phyloP scores from a whole-genome alignment of 2,888 invertebrate genomes.

The Lochmaea capreae region DNA sequence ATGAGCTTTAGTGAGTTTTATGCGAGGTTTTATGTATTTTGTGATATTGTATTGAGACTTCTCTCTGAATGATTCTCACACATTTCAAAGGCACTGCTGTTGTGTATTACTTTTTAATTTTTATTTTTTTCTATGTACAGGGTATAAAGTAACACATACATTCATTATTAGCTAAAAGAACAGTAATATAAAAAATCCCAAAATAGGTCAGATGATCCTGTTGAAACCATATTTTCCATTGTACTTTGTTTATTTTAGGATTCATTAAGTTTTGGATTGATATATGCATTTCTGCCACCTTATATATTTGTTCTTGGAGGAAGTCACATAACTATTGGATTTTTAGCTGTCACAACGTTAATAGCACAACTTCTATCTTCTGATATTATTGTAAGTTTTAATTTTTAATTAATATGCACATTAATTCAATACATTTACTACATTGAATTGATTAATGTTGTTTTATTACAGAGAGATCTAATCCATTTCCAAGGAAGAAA shows the following conservation, averaged over 20 bases:
- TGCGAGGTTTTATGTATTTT: too few species aligned
- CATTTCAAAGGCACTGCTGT: too few species aligned
- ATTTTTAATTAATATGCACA: background rate
- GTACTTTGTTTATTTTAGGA: conserved; percentile 41
- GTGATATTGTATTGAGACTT: too few species aligned
- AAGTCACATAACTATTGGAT: conserved; percentile 44
- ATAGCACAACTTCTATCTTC: conserved; percentile 45
- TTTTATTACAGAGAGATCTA: conserved; percentile 44
- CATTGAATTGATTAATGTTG: background rate
- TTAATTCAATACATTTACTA: conserved; percentile 1
- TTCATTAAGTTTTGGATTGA: conserved; percentile 49
- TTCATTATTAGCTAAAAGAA: too few species aligned
- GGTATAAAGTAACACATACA: too few species aligned
- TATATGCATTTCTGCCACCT: conserved; percentile 49
- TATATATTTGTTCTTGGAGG: conserved; percentile 48
- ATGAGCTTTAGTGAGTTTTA: too few species aligned
- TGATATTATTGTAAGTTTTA: conserved; percentile 44
- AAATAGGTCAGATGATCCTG: background rate
- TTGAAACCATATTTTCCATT: background rate
- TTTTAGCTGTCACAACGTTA: conserved; percentile 43
- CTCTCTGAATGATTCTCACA: too few species aligned
- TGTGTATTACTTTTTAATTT: too few species aligned
- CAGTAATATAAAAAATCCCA: too few species aligned
- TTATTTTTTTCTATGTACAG: too few species aligned
- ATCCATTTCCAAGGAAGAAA: conserved; percentile 43